phyloP scores from a whole-genome alignment of 1,140 invertebrate genomes.

The Mylabris phalerata region DNA sequence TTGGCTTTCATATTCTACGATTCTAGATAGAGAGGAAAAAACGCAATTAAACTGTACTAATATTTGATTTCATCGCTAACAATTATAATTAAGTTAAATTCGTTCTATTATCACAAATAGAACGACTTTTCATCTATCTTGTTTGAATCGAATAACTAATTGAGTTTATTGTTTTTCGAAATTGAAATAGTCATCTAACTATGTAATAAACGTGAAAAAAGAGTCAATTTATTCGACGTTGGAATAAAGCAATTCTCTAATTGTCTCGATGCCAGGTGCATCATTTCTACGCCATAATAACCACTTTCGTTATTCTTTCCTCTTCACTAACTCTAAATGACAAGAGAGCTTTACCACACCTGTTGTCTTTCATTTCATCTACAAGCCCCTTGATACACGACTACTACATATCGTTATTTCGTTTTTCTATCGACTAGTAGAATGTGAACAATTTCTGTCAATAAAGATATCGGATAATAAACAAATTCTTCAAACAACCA shows the following conservation, averaged over 20 bases:
- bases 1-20: no score
- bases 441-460: no score
- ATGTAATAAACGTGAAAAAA: background rate
- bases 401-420: no score
- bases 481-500: conserved; percentile 3
- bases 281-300: no score
- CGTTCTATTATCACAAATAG: background rate
- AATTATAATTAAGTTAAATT: conserved; percentile 11
- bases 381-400: no score
- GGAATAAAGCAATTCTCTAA: conserved; percentile 10
- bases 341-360: no score
- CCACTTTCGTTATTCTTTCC: no score
- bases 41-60: conserved; percentile 1
- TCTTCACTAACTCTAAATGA: no score
- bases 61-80: conserved; percentile 4
- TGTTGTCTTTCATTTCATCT: no score
- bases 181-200: conserved; percentile 4
- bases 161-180: background rate
- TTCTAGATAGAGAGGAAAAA: background rate
- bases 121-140: background rate
- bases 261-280: background rate
- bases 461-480: no score
- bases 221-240: conserved; percentile 4
- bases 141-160: no score
- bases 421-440: no score